Base-by-base conservation (phyloP, 2,888 invertebrate species). In the Morinoia aosen region DNA sequence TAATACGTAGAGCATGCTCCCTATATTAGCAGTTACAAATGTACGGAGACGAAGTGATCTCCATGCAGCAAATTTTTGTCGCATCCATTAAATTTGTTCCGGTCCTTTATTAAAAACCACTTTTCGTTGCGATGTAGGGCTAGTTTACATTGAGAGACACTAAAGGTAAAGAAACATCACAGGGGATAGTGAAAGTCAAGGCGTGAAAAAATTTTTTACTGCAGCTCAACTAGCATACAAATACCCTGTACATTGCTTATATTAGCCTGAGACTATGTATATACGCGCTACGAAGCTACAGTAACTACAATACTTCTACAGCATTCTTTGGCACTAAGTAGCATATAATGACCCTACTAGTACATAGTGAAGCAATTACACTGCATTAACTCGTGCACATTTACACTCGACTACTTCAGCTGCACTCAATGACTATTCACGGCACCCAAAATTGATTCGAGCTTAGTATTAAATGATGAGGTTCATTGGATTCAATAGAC, bases 201-300 rank as follows among this genome's bases (percentile, higher is more conserved):
- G 90, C 19, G n/a, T 76, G 76, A 76, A 90, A 90, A 90, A 90
- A 40, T 90, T 90, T 39, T 90, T 90, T 90, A 90, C 90, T 90
- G 90, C 90, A 90, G 90, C 90, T 90, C 40, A 91, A 48, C 96
- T 96, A 96, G 96, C 96, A 96, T 96, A 96, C 96, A 96, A 96
- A 96, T 96, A 96, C 96, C 96, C 96, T 96, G 96, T 96, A 96
- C 96, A 96, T 96, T 96, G 93, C 93, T 96, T 57, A 93, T 12
- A 57, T 33, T 93, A 93, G 56, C 93, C 93, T 93, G 93, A 93
- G 93, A 93, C 93, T 93, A 93, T 57, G 48, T 93, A 57, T 90
- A 40, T 90, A 90, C 40, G 90, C 39, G 25, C 93, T 93, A 93
- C 90, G 90, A 90, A 90, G 90, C 90, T 93, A 93, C 93, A 93